Evolutionary conservation across 2,113 vertebrate species (phyloP), one percentile per base, ranked within the genome.

Genomic region (Willisornis vidua): DNA sequence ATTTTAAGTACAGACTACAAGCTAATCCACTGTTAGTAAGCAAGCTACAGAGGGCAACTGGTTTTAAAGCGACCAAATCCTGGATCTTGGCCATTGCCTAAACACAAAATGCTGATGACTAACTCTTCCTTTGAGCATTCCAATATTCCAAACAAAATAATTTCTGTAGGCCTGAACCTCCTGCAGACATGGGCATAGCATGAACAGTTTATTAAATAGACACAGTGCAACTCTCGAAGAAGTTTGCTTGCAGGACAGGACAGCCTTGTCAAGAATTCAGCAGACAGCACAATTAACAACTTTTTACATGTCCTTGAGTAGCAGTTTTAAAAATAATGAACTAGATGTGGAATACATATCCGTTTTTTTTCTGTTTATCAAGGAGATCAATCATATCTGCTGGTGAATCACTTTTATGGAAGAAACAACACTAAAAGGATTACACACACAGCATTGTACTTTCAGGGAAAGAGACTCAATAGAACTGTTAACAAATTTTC

Each of bases 141-240:
- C 18, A 57, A 26, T 54, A 66, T 57, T 66, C 43, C 73, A 29
- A 85, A 68, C 17, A 70, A 66, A 73, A 18, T n/a, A 1, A 70
- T 39, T 84, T 73, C 61, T 73, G 58, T 35, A 25, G 35, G 25
- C 58, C 51, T 84, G 35, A 90, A 55, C 11, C 89, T 92, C 39
- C 25, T 35, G 12, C 8, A 51, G 33, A 65, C 51, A 62, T 0
- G 0, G 28, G 58, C 26, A 41, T 0, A 62, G 51, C 20, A 51
- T 31, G 16, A 92, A 76, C 10, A 66, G 31, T 79, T 48, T 39
- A 82, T 15, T 80, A 66, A 82, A 77, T 5, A 52, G 62, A 73
- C 19, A 67, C 12, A 35, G 28, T 28, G 8, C 35, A 76, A 68
- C 20, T 12, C 45, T 39, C 46, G 35, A 12, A 52, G 49, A 79